These are phyloP conservation scores for Harpalus rufipes DNA, from an alignment of 2,888 invertebrate species.

Conservation along the genomic window DNA sequence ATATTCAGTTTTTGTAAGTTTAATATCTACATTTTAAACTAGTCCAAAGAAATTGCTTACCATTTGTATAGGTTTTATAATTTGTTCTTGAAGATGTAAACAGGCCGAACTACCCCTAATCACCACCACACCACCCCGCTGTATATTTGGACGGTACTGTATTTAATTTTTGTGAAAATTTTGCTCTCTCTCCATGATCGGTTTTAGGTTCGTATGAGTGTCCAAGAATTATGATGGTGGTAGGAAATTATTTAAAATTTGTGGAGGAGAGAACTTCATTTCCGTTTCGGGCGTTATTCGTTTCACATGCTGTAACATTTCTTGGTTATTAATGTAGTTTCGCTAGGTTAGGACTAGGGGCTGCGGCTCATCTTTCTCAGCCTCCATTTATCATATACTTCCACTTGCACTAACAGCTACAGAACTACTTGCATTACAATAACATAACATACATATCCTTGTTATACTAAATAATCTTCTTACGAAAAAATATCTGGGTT, in stretches of 20 bases:
- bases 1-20: too few species aligned
- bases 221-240: not conserved
- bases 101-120: too few species aligned
- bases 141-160: too few species aligned
- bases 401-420: slow-evolving; percentile 27
- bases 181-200: not conserved
- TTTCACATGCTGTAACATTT: slow-evolving; percentile 61
- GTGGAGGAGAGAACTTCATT: slow-evolving; percentile 65
- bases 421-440: slow-evolving; percentile 6
- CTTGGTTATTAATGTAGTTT: slow-evolving; percentile 66
- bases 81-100: too few species aligned
- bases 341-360: slow-evolving; percentile 29
- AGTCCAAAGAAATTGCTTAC: too few species aligned
- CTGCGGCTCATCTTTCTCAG: slow-evolving; percentile 58
- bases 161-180: too few species aligned
- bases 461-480: not conserved
- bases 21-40: too few species aligned
- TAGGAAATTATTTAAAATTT: slow-evolving; percentile 65
- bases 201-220: not conserved
- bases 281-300: slow-evolving; percentile 64
- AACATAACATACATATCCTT: not conserved
- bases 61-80: too few species aligned
- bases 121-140: too few species aligned
- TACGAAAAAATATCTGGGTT: not conserved
- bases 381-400: slow-evolving; percentile 64